Base-by-base conservation (phyloP, 2,797 vertebrate species). In the Anguilla obscura region DNA sequence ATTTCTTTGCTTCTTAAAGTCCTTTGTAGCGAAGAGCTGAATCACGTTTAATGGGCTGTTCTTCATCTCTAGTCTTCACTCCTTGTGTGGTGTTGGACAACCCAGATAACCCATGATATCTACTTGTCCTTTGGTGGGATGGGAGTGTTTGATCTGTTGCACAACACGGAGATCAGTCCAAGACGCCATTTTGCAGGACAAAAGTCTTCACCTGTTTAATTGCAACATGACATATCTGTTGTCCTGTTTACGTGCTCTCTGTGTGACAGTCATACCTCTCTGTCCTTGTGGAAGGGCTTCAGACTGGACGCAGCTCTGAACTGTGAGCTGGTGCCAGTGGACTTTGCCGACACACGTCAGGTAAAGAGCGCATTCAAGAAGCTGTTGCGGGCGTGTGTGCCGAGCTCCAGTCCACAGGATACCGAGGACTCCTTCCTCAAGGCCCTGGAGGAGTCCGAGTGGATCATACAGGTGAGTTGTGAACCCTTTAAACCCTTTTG, bases 321-420 rank as follows among this genome's bases (percentile, higher is more conserved):
- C 94, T 99, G 97, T 95, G 99, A 99, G 92, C 97, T 99, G 95
- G 97, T 99, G 91, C 98, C 98, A 12, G 97, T 99, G 93, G 99
- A 99, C 91, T 98, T 98, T 92, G 95, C 96, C 63, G 99, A 99
- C 92, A 96, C 97, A 0, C 96, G 98, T 90, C 98, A 99, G 95
- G 97, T 98, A 88, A 99, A 99, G 93, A 94, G 97, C 54, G 97
- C 98, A 87, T 99, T 99, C 92, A 99, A 99, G 93, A 99, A 99
- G 94, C 94, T 99, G 88, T 96, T 99, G 94, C 96, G 98, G 91
- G 98, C 98, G 84, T 99, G 98, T 89, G 96, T 97, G 89, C 98
- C 99, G 89, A 99, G 98, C 89, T 95, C 96, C 86, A 96, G 95
- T 71, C 95, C 97, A 4, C 94, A 96, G 0, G 97, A 98, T 90